Percentiles rank a stretch among this genome's conserved stretches.
These are phyloP conservation scores for Ephestia elutella DNA, from an alignment of 1,140 invertebrate species.

Conservation along the genomic window DNA sequence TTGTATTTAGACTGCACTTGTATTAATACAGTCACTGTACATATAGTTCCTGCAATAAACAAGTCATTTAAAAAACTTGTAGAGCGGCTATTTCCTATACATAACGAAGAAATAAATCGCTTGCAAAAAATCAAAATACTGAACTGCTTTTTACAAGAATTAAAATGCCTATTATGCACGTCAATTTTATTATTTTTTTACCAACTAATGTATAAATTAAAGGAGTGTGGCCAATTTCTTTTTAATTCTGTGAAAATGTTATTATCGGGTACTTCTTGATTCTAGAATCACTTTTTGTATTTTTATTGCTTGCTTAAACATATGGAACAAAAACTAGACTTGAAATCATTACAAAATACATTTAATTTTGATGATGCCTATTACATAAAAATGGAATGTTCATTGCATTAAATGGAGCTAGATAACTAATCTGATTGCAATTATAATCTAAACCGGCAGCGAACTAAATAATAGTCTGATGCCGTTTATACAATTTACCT, in stretches of 20 bases:
- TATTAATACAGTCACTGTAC: no score
- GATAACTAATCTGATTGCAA: constrained; percentile 36
- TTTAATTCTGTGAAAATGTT: neutral
- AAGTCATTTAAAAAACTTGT: no score
- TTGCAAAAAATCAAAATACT: no score
- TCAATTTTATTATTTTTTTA: no score
- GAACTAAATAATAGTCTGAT: constrained; percentile 33
- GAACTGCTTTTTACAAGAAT: no score
- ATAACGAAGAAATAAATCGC: no score
- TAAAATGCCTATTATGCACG: no score
- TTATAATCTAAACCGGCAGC: constrained; percentile 38
- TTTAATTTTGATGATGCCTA: constrained; percentile 17
- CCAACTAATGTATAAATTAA: no score
- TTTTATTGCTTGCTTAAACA: neutral
- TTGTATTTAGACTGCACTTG: no score
- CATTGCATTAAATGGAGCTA: constrained; percentile 21
- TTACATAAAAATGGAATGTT: constrained; percentile 29
- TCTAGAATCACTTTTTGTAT: neutral
- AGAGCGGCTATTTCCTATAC: no score
- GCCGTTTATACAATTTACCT: constrained; percentile 44
- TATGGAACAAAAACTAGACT: neutral
- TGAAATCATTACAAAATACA: neutral
- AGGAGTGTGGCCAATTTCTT: no score
- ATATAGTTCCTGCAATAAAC: no score
- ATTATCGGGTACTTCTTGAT: neutral